A percentile compares a stretch with the other conserved stretches of the same genome.
Conservation (phyloP, 2,888 invertebrate species). For the Rotaria sp. region DNA sequence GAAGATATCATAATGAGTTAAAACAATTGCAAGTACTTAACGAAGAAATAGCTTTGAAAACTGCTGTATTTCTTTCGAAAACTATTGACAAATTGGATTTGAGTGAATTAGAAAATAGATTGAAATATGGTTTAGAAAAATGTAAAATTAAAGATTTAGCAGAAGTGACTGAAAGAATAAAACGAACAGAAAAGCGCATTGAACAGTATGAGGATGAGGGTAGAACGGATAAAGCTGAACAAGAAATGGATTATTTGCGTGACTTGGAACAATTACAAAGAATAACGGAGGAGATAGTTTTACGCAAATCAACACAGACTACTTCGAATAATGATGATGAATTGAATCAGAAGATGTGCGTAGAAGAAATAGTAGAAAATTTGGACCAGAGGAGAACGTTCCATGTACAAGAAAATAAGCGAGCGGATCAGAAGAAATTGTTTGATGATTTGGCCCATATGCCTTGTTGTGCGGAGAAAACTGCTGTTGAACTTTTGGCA, state of each 20-base stretch:
- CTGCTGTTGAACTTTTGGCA: not conserved
- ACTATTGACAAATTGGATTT: not conserved
- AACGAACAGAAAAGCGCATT: not conserved
- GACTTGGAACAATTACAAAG: not conserved
- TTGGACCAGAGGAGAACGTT: too few relatives aligned
- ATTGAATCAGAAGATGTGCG: not conserved
- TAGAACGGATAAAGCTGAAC: not conserved
- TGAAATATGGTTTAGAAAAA: conserved; percentile 1
- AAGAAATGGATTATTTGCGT: not conserved
- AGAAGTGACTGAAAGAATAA: not conserved
- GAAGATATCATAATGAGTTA: not conserved
- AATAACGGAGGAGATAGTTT: not conserved
- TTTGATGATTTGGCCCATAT: not conserved
- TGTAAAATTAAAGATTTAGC: not conserved
- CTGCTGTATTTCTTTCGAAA: not conserved
- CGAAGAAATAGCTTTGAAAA: not conserved
- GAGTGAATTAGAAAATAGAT: not conserved
- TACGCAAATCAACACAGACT: not conserved
- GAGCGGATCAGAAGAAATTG: not conserved
- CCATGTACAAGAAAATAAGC: not conserved
- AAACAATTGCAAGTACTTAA: not conserved
- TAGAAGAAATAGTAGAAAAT: too few relatives aligned
- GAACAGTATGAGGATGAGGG: not conserved
- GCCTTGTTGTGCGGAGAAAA: conserved; percentile 8
- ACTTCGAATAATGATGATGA: not conserved